Conservation (phyloP, 2,888 invertebrate species). For the Petrophora chlorosata region DNA sequence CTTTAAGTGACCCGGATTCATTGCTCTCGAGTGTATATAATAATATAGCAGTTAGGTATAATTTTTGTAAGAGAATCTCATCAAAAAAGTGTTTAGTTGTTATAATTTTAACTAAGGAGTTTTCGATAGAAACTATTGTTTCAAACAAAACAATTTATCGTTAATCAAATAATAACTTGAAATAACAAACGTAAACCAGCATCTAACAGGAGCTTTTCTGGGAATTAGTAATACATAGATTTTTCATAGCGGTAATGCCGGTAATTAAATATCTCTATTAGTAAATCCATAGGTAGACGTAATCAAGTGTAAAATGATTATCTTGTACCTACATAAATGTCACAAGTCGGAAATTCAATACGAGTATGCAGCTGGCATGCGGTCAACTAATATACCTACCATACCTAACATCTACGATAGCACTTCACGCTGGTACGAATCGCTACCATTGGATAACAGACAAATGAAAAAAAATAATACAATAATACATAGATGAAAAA, state of each 20-base stretch:
- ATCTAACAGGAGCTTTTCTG: slow-evolving; percentile 1
- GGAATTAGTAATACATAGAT: not conserved
- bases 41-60: no score
- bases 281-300: not conserved
- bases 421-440: no score
- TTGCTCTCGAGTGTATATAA: no score
- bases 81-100: no score
- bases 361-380: slow-evolving; percentile 1
- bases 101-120: no score
- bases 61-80: no score
- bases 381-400: not conserved
- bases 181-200: not conserved
- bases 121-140: no score
- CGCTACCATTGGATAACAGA: no score
- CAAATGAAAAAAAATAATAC: no score
- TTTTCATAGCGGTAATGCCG: not conserved
- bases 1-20: no score
- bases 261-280: not conserved
- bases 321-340: slow-evolving; percentile 1
- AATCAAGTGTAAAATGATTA: slow-evolving; percentile 36
- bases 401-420: no score
- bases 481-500: no score
- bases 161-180: not conserved
- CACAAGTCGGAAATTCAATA: not conserved
- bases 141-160: not conserved